These are phyloP conservation scores for Phalacrocorax brasilianus DNA, from an alignment of 2,113 vertebrate species.

Conservation along the genomic window DNA sequence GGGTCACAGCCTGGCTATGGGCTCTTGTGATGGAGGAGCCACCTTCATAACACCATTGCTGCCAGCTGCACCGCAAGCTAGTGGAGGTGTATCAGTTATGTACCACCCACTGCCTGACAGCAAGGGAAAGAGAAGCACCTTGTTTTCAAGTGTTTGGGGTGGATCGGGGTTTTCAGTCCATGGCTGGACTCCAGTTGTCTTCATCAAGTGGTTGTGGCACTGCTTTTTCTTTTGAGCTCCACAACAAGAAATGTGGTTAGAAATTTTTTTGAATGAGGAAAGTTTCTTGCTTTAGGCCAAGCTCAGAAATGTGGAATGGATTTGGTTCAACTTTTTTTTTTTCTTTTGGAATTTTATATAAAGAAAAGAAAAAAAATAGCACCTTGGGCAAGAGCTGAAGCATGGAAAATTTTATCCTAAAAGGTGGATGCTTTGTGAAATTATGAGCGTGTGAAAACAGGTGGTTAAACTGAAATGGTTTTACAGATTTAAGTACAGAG, in stretches of 20 bases:
- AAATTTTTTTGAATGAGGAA: background rate
- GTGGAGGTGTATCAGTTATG: background rate
- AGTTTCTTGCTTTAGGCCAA: conserved; percentile 5
- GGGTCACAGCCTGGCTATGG: background rate
- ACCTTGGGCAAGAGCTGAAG: conserved; percentile 12
- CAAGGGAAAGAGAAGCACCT: background rate
- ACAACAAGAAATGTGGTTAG: background rate
- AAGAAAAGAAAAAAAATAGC: background rate
- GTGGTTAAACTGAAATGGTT: conserved; percentile 51
- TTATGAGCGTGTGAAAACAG: conserved; percentile 41
- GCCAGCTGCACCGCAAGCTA: background rate
- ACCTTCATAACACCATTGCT: background rate
- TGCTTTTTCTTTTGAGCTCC: background rate
- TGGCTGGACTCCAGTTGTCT: background rate
- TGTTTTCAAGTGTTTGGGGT: background rate
- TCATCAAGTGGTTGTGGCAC: background rate
- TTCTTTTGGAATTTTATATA: conserved; percentile 15
- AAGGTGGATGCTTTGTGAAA: conserved; percentile 3
- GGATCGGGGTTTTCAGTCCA: background rate
- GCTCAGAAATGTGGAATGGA: background rate
- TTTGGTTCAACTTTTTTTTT: background rate
- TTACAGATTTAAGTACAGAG: background rate
- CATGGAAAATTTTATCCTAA: conserved; percentile 25
- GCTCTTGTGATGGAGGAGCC: background rate
- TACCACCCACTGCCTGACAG: background rate